phyloP scores from a whole-genome alignment of 2,113 vertebrate genomes.

The Nesoenas mayeri region DNA sequence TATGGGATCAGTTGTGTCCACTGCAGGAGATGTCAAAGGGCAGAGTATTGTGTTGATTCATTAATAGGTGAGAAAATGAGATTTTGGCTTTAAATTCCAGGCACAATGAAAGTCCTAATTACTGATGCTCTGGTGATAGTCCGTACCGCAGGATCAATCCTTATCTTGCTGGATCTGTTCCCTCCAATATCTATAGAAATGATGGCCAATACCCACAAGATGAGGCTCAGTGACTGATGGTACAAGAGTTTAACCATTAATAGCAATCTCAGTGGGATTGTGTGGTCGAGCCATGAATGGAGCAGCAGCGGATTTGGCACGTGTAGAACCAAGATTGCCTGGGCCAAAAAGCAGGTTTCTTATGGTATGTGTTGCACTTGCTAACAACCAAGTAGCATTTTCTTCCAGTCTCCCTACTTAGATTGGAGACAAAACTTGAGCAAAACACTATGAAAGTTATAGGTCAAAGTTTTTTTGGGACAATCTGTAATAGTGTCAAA shows the following conservation, averaged over 20 bases:
- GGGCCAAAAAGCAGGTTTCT: not conserved
- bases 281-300: not conserved
- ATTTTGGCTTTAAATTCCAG: not conserved
- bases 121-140: not conserved
- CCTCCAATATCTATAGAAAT: not conserved
- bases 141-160: not conserved
- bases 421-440: not conserved
- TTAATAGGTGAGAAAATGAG: not conserved
- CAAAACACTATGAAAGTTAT: not conserved
- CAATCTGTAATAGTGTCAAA: not conserved
- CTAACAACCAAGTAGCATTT: not conserved
- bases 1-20: not conserved
- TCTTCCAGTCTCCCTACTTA: not conserved
- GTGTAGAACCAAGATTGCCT: not conserved
- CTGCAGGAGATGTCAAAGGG: not conserved
- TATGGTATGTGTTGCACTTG: not conserved
- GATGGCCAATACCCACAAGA: not conserved
- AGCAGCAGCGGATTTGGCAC: not conserved
- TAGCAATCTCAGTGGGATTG: not conserved
- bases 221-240: not conserved
- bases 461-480: not conserved
- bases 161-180: not conserved
- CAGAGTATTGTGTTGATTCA: not conserved
- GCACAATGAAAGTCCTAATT: not conserved
- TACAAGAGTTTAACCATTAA: not conserved